Percentiles rank a stretch among this genome's conserved stretches.
Conservation (phyloP, 2,113 vertebrate genomes). For the Sphaerodactylus townsendi region DNA sequence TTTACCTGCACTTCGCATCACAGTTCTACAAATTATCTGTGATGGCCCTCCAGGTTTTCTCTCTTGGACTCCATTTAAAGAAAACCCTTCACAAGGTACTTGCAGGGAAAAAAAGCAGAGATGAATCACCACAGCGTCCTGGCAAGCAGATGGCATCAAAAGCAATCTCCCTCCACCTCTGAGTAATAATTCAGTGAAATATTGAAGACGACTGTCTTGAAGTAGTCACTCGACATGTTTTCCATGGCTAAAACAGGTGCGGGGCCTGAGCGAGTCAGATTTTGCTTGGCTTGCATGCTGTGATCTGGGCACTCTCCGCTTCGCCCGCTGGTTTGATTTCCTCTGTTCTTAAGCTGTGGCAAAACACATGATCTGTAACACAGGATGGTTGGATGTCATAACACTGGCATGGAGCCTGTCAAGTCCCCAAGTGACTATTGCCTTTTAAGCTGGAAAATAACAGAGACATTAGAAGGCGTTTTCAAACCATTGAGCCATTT, state of each 20-base stretch:
- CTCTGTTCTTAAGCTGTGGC: slow-evolving; percentile 48
- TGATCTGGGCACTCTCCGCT: slow-evolving; percentile 39
- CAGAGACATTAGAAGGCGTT: background rate
- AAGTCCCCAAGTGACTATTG: slow-evolving; percentile 17
- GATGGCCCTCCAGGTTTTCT: slow-evolving; percentile 74
- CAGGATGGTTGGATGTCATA: slow-evolving; percentile 24
- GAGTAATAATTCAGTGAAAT: slow-evolving; percentile 70
- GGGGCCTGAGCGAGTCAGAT: slow-evolving; percentile 38
- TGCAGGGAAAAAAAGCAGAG: slow-evolving; percentile 62
- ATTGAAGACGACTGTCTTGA: slow-evolving; percentile 65
- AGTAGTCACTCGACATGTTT: slow-evolving; percentile 51
- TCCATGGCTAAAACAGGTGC: slow-evolving; percentile 42
- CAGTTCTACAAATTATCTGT: slow-evolving; percentile 73
- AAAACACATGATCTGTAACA: slow-evolving; percentile 43
- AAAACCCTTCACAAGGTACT: slow-evolving; percentile 71
- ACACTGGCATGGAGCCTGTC: slow-evolving; percentile 37
- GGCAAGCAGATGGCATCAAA: slow-evolving; percentile 74
- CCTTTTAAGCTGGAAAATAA: slow-evolving; percentile 49
- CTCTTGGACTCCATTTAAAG: slow-evolving; percentile 74
- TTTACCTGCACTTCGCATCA: slow-evolving; percentile 62
- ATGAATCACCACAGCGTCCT: slow-evolving; percentile 63
- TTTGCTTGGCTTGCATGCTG: slow-evolving; percentile 35
- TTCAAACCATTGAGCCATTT: slow-evolving; percentile 19
- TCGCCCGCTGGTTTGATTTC: slow-evolving; percentile 42
- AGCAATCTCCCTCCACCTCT: slow-evolving; percentile 60